Conservation (phyloP, 2,888 invertebrate species). For the Lottia scabra region DNA sequence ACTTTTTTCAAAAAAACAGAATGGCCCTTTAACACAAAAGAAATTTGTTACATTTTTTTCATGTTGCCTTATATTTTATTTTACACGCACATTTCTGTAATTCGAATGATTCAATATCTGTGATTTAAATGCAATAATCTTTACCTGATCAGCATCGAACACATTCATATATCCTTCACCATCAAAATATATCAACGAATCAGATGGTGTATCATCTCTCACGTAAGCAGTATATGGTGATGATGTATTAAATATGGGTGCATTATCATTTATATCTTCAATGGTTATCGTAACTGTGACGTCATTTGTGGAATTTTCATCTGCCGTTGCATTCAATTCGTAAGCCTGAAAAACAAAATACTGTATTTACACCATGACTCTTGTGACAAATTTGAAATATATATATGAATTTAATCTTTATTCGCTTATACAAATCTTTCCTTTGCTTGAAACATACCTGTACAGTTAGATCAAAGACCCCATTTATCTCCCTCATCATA, state of each 20-base stretch:
- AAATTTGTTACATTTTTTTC: too few relatives aligned
- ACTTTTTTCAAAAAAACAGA: too few relatives aligned
- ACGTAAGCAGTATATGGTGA: slow-evolving; percentile 28
- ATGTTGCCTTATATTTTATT: too few relatives aligned
- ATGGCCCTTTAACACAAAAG: too few relatives aligned
- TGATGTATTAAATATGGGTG: slow-evolving; percentile 71
- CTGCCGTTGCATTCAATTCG: slow-evolving; percentile 44
- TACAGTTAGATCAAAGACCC: slow-evolving; percentile 48
- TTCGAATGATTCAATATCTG: too few relatives aligned
- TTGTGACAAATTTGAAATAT: too few relatives aligned
- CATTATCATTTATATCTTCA: slow-evolving; percentile 71
- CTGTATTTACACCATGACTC: background rate
- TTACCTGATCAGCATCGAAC: slow-evolving; percentile 27
- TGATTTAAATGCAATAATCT: background rate
- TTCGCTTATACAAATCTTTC: too few relatives aligned
- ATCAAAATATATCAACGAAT: slow-evolving; percentile 25
- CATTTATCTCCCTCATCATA: slow-evolving; percentile 40
- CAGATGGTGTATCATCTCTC: slow-evolving; percentile 22
- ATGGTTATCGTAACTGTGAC: slow-evolving; percentile 61
- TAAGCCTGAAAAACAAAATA: slow-evolving; percentile 43
- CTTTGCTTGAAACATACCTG: slow-evolving; percentile 32
- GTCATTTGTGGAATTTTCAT: slow-evolving; percentile 47
- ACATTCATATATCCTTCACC: slow-evolving; percentile 27
- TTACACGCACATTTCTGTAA: too few relatives aligned
- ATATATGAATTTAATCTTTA: too few relatives aligned